Conservation (phyloP, 1,140 invertebrate species). For the Arctopsyche grandis region DNA sequence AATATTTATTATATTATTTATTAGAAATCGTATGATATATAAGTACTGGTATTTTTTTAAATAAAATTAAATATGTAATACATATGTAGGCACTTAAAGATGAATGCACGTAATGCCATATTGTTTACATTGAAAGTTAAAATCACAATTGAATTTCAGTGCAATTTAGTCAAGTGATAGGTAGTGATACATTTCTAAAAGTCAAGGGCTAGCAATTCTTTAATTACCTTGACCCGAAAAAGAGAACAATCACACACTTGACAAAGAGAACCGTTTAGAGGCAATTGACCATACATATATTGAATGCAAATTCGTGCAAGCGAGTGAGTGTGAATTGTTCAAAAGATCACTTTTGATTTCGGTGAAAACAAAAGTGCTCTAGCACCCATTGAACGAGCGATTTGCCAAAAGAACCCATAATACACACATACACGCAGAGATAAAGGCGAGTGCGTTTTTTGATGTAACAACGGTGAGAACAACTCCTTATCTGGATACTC, state of each 20-base stretch:
- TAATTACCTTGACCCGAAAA: neutral
- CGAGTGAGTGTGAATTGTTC: too few relatives aligned
- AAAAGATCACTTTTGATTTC: neutral
- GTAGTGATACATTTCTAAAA: neutral
- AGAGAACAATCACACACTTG: neutral
- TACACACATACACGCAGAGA: neutral
- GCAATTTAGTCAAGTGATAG: neutral
- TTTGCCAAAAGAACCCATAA: neutral
- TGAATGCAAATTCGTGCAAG: too few relatives aligned
- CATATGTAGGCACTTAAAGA: too few relatives aligned
- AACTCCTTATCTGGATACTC: conserved; percentile 14
- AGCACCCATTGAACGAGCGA: conserved; percentile 14
- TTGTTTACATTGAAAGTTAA: neutral
- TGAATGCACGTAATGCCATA: too few relatives aligned
- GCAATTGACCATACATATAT: too few relatives aligned
- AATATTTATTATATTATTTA: too few relatives aligned
- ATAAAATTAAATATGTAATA: too few relatives aligned
- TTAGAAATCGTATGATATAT: too few relatives aligned
- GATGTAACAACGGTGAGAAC: conserved; percentile 28
- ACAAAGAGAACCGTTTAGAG: too few relatives aligned
- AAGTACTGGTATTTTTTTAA: too few relatives aligned
- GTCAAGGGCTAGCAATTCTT: neutral
- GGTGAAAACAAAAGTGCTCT: conserved; percentile 21
- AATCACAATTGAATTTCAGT: neutral
- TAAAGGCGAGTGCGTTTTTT: neutral